Evolutionary conservation across 92 coral and sea anemone species (phyloP).

Genomic region (Heliopora coerulea): DNA sequence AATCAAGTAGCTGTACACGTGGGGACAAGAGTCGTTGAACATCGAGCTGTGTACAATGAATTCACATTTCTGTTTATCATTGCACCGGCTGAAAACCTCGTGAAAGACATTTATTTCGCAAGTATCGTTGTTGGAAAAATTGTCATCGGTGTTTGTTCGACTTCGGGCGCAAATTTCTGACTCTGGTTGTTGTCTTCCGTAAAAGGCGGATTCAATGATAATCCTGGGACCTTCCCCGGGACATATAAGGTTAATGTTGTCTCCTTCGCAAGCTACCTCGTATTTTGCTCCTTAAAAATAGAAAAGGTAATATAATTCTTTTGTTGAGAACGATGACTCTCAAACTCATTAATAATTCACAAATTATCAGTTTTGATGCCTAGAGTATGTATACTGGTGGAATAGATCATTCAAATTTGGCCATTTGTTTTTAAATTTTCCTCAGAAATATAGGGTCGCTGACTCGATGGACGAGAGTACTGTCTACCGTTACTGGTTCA

Average conservation of each 20-base stretch:
- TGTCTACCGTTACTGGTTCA: too few species aligned
- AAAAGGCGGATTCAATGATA: background rate
- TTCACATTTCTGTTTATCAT: background rate
- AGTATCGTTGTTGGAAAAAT: too few species aligned
- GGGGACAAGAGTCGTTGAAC: conserved; percentile 18
- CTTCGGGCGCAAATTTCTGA: background rate
- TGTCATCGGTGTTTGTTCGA: background rate
- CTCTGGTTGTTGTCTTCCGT: background rate
- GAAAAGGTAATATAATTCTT: too few species aligned
- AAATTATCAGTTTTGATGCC: too few species aligned
- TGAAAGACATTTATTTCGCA: background rate
- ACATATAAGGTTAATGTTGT: background rate
- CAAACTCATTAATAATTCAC: too few species aligned
- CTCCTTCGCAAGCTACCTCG: background rate
- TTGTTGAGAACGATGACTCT: too few species aligned
- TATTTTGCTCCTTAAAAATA: background rate
- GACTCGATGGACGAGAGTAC: too few species aligned
- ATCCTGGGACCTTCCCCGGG: background rate
- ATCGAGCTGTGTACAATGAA: conserved; percentile 7
- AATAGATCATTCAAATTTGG: too few species aligned
- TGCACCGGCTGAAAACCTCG: conserved; percentile 2
- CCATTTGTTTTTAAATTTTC: too few species aligned
- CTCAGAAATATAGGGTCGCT: too few species aligned
- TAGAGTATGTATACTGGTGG: too few species aligned
- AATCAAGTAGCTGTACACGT: conserved; percentile 5